Base-by-base conservation (phyloP, 2,888 invertebrate species). In the Zelleria hepariella region DNA sequence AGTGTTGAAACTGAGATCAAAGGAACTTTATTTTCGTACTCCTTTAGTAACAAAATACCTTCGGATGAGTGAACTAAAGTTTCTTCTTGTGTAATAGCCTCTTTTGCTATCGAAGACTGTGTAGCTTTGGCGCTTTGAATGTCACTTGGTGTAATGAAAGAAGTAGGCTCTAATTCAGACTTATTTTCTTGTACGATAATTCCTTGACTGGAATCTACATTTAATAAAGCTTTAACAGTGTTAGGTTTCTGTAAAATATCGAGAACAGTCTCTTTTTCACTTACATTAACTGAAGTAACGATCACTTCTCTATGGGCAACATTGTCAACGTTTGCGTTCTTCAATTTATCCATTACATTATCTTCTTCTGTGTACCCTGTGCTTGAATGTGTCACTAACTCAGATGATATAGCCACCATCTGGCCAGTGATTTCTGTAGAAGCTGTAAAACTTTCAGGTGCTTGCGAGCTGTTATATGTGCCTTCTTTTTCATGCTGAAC, bases 81-180 rank as follows among this genome's bases (percentile, higher is more conserved):
- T 88, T 93, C 87, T 65, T 84, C 90, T 65, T 87, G 89, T 58
- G 88, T 88, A 59, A 92, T 73, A 18, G 93, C 93, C 68, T 93
- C 91, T 63, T 77, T 83, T 64, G 90, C 87, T 18, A 90, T 80
- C 57, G 89, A 73, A 54, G 71, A 77, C 63, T 77, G 72, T 53
- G 72, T 74, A 3, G 86, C 85, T 57, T 74, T 83, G n/a, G 68
- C 82, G 68, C 75, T 67, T 58, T 71, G 64, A 10, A 70, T 32
- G 60, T 73, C 69, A 54, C 66, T 65, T 25, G 65, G 62, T 61
- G 75, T 77, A 73, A 82, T 69, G 55, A 86, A 67, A 20, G 59
- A 58, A 54, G 70, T 73, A 52, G 91, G 86, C 60, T 74, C 75
- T 6, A 84, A 75, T 64, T 90, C 90, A 18, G 86, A 63, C 62